Evolutionary conservation across 2,797 vertebrate genomes (phyloP), one percentile per base, ranked within the genome.

Genomic region (Mormyrops boulengeri): DNA sequence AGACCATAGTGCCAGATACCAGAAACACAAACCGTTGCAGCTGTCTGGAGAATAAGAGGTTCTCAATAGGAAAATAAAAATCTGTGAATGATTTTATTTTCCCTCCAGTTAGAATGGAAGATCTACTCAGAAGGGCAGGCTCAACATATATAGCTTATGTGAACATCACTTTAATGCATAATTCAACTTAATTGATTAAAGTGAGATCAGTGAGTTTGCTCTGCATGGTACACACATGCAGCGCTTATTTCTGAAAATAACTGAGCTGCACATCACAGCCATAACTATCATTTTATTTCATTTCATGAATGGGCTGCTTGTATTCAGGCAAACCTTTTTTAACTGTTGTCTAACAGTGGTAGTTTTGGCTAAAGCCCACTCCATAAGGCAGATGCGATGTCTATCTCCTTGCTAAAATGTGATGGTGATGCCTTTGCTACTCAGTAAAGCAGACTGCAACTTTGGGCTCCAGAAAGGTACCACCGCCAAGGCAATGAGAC

Each of bases 271-370:
- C 34, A 44, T 80, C 19, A 80, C 30, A n/a, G 73, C 34, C 30
- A n/a, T 8, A 19, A 44, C 14, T n/a, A 47, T 82, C 17, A 57
- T 57, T 87, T 88, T 53, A 88, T 88, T 89, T 62, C n/a, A 90
- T 88, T 88, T 89, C n/a, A 82, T 89, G 89, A 91, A 90, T 88
- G 66, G 89, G 47, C 60, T 85, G 53, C 85, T 92, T 91, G 87
- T 91, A 91, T 84, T 77, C 89, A 66, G 50, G 90, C 84, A 88
- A 91, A 88, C 89, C 34, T 90, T 66, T 34, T 52, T 3, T 66
- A 66, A 62, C 7, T 26, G 22, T 87, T 26, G 85, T 91, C 30
- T 88, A 91, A 88, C 85, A 50, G 88, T 86, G 88, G 89, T 91
- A 49, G 52, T 88, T 80, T 90, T 91, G 89, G 89, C 90, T 82